A percentile compares a stretch with the other conserved stretches of the same genome.
phyloP scores from a whole-genome alignment of 2,113 vertebrate genomes.

The Cynocephalus volans region DNA sequence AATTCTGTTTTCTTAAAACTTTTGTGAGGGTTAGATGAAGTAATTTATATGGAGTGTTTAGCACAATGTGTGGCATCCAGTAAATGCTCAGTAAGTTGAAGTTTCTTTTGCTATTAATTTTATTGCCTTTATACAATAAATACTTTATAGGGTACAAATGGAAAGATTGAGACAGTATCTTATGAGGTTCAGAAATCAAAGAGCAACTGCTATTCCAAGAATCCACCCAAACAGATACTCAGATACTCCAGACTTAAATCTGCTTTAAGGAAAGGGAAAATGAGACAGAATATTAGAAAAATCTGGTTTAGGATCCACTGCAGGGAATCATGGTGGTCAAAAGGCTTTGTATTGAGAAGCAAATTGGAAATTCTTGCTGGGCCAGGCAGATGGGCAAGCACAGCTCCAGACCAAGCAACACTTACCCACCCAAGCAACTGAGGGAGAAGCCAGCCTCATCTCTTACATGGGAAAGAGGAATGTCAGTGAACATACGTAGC shows the following conservation, averaged over 20 bases:
- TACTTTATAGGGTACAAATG: not conserved
- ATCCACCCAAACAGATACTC: not conserved
- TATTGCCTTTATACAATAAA: not conserved
- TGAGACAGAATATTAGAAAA: not conserved
- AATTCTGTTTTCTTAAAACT: not conserved
- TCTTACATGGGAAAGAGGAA: not conserved
- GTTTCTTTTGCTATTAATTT: constrained; percentile 6
- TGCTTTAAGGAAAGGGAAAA: not conserved
- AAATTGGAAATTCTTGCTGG: not conserved
- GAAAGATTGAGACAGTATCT: not conserved
- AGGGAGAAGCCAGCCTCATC: not conserved
- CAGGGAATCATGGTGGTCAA: not conserved
- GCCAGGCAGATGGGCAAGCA: not conserved
- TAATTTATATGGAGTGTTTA: not conserved
- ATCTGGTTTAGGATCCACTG: not conserved
- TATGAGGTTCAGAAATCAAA: constrained; percentile 19
- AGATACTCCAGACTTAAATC: not conserved
- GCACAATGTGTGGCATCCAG: not conserved
- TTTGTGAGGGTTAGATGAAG: not conserved
- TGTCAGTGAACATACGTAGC: not conserved
- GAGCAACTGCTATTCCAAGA: not conserved
- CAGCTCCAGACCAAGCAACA: not conserved
- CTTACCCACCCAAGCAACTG: not conserved
- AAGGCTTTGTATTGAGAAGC: constrained; percentile 21
- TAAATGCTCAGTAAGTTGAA: constrained; percentile 11